Conservation (phyloP, 2,113 vertebrate species). For the Macquaria australasica region DNA sequence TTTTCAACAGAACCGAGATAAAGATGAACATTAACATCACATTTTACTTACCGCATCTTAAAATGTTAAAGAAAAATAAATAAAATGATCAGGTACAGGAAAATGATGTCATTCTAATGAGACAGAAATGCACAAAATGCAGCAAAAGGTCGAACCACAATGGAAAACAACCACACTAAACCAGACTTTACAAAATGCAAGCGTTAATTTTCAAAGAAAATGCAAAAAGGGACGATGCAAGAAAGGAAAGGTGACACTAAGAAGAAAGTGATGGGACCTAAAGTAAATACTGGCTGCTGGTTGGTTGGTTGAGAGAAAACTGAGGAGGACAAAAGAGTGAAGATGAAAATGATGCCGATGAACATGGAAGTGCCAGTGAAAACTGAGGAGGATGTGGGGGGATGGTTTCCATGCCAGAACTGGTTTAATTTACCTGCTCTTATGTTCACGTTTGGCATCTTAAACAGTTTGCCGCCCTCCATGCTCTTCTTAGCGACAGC, state of each 20-base stretch:
- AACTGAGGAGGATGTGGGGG: conserved; percentile 56
- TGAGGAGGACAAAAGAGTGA: conserved; percentile 47
- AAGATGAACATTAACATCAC: not conserved
- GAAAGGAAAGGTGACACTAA: conserved; percentile 19
- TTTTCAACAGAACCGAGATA: not conserved
- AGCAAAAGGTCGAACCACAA: conserved; percentile 27
- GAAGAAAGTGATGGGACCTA: not conserved
- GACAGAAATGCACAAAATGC: conserved; percentile 60
- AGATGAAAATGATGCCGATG: conserved; percentile 53
- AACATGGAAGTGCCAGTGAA: conserved; percentile 49
- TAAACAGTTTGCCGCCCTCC: conserved; percentile 63
- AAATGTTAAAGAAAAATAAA: not conserved
- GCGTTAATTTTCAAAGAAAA: conserved; percentile 65
- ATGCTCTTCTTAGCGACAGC: conserved; percentile 50
- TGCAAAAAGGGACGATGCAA: conserved; percentile 49
- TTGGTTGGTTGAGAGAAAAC: conserved; percentile 23
- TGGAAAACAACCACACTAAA: conserved; percentile 39
- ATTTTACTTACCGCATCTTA: conserved; percentile 50
- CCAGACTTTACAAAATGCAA: conserved; percentile 44
- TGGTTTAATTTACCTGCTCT: conserved; percentile 81
- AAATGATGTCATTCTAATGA: conserved; percentile 33
- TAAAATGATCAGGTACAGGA: not conserved
- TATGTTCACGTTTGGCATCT: conserved; percentile 76
- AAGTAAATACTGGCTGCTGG: conserved; percentile 9
- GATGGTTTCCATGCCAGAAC: conserved; percentile 67